Conservation (phyloP, 2,797 vertebrate genomes). For the Falco biarmicus region DNA sequence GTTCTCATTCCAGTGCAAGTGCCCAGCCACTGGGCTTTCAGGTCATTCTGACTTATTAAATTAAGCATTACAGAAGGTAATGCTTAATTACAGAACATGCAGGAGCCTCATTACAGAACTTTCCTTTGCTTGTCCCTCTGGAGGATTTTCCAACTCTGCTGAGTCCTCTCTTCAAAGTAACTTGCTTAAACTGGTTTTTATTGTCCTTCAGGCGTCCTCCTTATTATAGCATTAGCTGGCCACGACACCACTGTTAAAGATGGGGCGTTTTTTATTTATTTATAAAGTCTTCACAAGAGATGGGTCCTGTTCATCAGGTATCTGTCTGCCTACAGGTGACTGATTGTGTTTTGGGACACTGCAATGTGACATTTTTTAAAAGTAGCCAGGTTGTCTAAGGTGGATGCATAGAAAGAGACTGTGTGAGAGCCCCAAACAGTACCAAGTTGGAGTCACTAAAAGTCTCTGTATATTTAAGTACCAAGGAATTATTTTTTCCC, state of each 20-base stretch:
- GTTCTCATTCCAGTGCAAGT: not conserved
- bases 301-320: not conserved
- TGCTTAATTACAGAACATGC: constrained; percentile 1
- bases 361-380: not conserved
- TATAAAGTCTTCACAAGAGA: not conserved
- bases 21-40: not conserved
- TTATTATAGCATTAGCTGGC: not conserved
- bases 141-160: not conserved
- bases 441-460: not conserved
- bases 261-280: not conserved
- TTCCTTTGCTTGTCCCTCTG: not conserved
- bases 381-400: not conserved
- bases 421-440: not conserved
- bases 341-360: not conserved
- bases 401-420: not conserved
- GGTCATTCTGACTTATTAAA: constrained; percentile 10
- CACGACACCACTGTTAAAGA: not conserved
- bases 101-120: not conserved
- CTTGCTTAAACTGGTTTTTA: not conserved
- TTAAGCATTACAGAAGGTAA: not conserved
- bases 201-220: not conserved
- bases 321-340: not conserved
- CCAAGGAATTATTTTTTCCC: not conserved
- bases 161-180: not conserved
- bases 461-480: not conserved